Percentiles rank a stretch among this genome's conserved stretches.
These are phyloP conservation scores for Dicyrtoma fusca DNA, from an alignment of 2,888 invertebrate genomes.

Conservation along the genomic window DNA sequence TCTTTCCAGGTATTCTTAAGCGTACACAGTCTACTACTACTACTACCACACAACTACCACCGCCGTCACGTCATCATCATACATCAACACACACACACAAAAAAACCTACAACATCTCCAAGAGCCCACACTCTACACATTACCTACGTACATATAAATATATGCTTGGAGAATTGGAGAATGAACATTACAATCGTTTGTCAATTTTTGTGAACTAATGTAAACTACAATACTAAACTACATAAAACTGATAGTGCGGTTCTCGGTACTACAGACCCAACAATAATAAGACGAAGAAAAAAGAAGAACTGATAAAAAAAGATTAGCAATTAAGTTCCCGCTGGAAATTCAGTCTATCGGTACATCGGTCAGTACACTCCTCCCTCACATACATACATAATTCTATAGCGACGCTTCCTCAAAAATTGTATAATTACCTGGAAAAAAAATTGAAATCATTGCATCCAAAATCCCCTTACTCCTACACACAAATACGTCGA, in stretches of 20 bases:
- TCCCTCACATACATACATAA: neutral
- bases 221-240: constrained; percentile 1
- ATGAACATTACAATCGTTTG: constrained; percentile 14
- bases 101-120: neutral
- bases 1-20: constrained; percentile 15
- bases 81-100: constrained; percentile 6
- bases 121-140: neutral
- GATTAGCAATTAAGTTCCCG: neutral
- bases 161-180: too few species aligned
- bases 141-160: neutral
- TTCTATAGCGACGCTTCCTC: too few species aligned
- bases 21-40: constrained; percentile 2
- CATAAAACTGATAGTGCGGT: neutral
- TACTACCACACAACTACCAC: constrained; percentile 3
- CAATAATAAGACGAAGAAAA: too few species aligned
- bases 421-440: too few species aligned
- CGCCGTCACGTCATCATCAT: constrained; percentile 4
- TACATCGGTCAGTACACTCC: neutral
- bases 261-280: too few species aligned
- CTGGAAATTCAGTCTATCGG: neutral
- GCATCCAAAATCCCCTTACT: too few species aligned
- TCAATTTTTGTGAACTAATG: constrained; percentile 5
- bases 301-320: constrained; percentile 12
- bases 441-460: neutral
- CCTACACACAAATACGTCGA: too few species aligned